Evolutionary conservation across 2,888 invertebrate genomes (phyloP), one percentile per base, ranked within the genome.

Genomic region (Dilophus febrilis): DNA sequence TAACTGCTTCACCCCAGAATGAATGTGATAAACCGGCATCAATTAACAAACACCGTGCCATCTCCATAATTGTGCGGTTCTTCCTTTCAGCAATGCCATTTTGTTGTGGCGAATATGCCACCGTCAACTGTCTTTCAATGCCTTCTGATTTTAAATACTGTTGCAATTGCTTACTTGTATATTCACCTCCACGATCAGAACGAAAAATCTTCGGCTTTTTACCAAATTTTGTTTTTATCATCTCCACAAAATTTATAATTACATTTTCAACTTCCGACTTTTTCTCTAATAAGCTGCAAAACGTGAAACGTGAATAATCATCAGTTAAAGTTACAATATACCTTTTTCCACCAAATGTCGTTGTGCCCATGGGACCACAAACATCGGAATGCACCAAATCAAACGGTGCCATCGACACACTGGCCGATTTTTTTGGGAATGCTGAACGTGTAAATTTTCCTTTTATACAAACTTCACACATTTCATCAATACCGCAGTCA

Each of bases 291-390:
- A 55, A 33, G 40, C 44, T 49, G 28, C 52, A 38, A 1, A 38
- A 32, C 10, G 50, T 49, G 35, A 47, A 55, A 34, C 50, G 43
- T 6, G 51, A 51, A 40, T 40, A 54, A 45, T 57, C 55, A 40
- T 56, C 55, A 12, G 53, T 53, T 10, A 56, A 44, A n/a, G n/a
- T n/a, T n/a, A n/a, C n/a, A n/a, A n/a, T n/a, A n/a, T n/a, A n/a
- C n/a, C n/a, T n/a, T n/a, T n/a, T n/a, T n/a, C n/a, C n/a, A n/a
- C n/a, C n/a, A n/a, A 3, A n/a, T 31, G 37, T 37, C 6, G 27
- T 14, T 2, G 48, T 50, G 34, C 50, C 47, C 50, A 54, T 52
- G 1, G 54, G 50, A 4, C 53, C 54, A 31, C 54, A 56, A 14
- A 57, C 41, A 37, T 54, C 53, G 2, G 47, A 47, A 40, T 53